Conservation (phyloP, 2,797 vertebrate genomes). For the Brachyrhaphis roseni region DNA sequence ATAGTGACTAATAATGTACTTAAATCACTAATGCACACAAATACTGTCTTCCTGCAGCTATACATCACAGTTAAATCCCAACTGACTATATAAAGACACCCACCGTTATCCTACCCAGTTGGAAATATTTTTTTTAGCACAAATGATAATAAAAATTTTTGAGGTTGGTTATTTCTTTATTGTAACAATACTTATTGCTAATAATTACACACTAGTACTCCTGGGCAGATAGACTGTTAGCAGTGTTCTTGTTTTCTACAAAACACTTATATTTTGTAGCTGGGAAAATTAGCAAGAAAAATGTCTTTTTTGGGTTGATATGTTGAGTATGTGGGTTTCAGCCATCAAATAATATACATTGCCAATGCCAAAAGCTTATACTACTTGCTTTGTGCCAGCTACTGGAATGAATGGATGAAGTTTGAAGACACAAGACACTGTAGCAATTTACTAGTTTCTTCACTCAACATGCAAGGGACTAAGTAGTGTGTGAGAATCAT, state of each 20-base stretch:
- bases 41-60: neutral
- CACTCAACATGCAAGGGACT: neutral
- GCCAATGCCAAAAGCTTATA: neutral
- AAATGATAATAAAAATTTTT: neutral
- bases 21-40: neutral
- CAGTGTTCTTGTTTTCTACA: no score
- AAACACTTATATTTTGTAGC: no score
- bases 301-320: neutral
- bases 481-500: neutral
- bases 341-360: neutral
- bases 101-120: neutral
- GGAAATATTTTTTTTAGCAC: neutral
- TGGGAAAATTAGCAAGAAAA: neutral
- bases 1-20: neutral
- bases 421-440: neutral
- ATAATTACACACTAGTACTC: neutral
- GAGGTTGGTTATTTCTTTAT: neutral
- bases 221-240: no score
- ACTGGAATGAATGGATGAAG: neutral
- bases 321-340: neutral
- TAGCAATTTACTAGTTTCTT: neutral
- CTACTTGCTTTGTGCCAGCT: neutral
- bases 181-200: neutral
- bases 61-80: neutral
- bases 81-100: neutral